These are phyloP conservation scores for Pagetopsis macropterus DNA, from an alignment of 2,797 vertebrate species.

Conservation along the genomic window DNA sequence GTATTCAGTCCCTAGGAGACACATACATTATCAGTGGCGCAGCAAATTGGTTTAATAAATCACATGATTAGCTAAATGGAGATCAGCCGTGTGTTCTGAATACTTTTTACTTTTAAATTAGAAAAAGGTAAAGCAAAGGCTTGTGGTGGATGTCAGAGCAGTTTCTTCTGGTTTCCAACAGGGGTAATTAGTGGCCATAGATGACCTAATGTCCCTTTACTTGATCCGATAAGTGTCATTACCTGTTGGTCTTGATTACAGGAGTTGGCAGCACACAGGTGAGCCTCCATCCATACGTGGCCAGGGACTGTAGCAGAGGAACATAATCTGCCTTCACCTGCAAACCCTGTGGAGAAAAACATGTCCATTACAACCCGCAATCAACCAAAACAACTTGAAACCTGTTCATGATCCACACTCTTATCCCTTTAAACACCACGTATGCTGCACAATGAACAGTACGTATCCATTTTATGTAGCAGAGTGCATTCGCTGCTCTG, in stretches of 20 bases:
- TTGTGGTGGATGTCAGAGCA: not conserved
- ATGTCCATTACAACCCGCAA: conserved; percentile 18
- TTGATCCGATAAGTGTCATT: conserved; percentile 37
- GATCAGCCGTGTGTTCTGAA: not conserved
- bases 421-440: not conserved
- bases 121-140: not conserved
- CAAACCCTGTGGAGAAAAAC: conserved; percentile 82
- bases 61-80: not conserved
- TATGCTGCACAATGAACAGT: not conserved
- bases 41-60: not conserved
- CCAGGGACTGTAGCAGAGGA: conserved; percentile 94
- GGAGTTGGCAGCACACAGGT: conserved; percentile 96
- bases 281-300: conserved; percentile 93
- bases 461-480: not conserved
- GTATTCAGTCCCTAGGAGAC: not conserved
- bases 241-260: conserved; percentile 94
- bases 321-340: conserved; percentile 96
- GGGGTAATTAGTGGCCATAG: conserved; percentile 45
- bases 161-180: conserved; percentile 45
- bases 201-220: not conserved
- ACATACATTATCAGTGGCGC: not conserved
- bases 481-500: conserved; percentile 4
- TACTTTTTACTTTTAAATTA: not conserved
- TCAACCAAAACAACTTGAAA: conserved; percentile 1
- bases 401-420: not conserved